Percentiles rank a stretch among this genome's conserved stretches.
Evolutionary conservation across 2,113 vertebrate species (phyloP).

Genomic region (Emydocephalus ijimae): DNA sequence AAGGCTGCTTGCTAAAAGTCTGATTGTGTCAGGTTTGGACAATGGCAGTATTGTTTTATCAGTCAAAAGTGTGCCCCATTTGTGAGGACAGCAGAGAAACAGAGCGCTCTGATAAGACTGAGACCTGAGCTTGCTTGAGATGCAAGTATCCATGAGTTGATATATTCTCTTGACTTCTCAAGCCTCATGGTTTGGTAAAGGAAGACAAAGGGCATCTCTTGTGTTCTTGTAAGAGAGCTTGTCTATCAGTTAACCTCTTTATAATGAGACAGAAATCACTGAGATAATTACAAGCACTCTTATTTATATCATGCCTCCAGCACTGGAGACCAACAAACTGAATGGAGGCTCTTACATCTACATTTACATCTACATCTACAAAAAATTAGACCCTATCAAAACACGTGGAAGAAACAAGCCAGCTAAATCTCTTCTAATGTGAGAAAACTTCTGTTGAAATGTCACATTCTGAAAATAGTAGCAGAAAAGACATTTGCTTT

Average conservation of each 20-base stretch:
- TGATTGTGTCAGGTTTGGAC: background rate
- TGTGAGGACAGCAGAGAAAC: background rate
- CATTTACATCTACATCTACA: background rate
- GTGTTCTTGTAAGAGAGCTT: background rate
- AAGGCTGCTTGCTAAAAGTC: background rate
- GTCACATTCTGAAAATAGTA: background rate
- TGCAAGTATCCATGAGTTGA: background rate
- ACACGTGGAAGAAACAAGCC: background rate
- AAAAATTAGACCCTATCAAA: background rate
- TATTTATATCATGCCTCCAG: background rate
- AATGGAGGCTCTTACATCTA: background rate
- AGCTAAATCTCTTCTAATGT: background rate
- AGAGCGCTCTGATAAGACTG: background rate
- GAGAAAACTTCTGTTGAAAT: background rate
- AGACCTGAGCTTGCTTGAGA: background rate
- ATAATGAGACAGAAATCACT: background rate
- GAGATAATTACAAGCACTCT: background rate
- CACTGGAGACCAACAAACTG: background rate
- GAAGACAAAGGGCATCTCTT: background rate
- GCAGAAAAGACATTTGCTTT: background rate
- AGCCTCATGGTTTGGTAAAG: background rate
- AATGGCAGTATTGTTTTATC: background rate
- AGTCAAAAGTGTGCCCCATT: background rate
- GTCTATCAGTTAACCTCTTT: background rate
- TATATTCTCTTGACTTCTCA: background rate